Conservation (phyloP, 2,113 vertebrate species). For the Otocyon megalotis region DNA sequence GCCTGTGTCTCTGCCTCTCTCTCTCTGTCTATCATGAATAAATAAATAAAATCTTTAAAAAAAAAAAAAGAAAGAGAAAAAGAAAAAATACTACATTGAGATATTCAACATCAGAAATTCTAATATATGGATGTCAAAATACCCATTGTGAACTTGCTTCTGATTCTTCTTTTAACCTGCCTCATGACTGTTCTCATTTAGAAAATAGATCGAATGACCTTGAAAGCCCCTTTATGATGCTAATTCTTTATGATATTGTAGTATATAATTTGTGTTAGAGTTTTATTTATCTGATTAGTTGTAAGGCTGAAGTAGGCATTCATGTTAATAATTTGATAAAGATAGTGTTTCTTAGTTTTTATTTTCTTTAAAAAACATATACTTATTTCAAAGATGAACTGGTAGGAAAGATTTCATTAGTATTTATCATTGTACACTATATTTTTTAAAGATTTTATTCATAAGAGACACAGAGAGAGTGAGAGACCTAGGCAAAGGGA, state of each 20-base stretch:
- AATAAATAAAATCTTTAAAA: too few relatives aligned
- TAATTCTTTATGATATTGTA: neutral
- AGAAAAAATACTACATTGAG: neutral
- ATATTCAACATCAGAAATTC: neutral
- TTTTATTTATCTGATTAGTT: neutral
- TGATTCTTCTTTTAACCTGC: neutral
- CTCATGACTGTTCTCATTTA: neutral
- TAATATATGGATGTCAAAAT: neutral
- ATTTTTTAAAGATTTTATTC: too few relatives aligned
- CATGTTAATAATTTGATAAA: neutral
- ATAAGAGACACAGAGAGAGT: too few relatives aligned
- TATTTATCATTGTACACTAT: neutral
- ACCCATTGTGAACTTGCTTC: neutral
- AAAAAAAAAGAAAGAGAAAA: neutral
- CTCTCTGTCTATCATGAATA: too few relatives aligned
- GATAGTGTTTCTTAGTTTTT: conserved; percentile 2
- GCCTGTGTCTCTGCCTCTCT: too few relatives aligned
- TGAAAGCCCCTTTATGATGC: neutral
- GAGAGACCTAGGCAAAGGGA: too few relatives aligned
- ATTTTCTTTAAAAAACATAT: neutral
- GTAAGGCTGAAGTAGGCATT: neutral
- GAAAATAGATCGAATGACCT: neutral
- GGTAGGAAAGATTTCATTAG: neutral
- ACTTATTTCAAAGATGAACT: neutral
- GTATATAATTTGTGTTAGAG: neutral